These are phyloP conservation scores for Uropsilus gracilis DNA, from an alignment of 2,113 vertebrate species.

Conservation along the genomic window DNA sequence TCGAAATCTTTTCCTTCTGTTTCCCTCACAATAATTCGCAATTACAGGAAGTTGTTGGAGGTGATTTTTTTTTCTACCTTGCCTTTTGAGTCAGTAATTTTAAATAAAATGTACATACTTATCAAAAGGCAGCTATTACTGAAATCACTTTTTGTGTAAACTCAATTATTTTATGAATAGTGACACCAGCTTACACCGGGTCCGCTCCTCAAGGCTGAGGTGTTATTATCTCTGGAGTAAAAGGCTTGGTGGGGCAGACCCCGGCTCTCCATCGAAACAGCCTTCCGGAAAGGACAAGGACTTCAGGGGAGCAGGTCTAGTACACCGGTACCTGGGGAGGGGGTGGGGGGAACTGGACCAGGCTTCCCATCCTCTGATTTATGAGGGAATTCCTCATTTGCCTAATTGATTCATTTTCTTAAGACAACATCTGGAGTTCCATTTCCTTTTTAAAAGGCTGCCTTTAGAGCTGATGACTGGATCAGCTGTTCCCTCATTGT, in stretches of 20 bases:
- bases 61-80: conserved; percentile 92
- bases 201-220: conserved; percentile 84
- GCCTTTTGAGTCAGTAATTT: conserved; percentile 94
- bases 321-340: conserved; percentile 58
- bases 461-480: conserved; percentile 81
- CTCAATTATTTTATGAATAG: conserved; percentile 94
- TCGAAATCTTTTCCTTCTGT: conserved; percentile 99
- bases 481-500: conserved; percentile 82
- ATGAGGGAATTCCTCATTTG: conserved; percentile 83
- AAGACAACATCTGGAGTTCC: conserved; percentile 85
- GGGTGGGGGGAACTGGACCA: conserved; percentile 34
- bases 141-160: conserved; percentile 94
- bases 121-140: conserved; percentile 89
- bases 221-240: conserved; percentile 86
- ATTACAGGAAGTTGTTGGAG: conserved; percentile 99
- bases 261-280: conserved; percentile 83
- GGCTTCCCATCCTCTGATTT: conserved; percentile 72
- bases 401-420: conserved; percentile 87
- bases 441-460: conserved; percentile 84
- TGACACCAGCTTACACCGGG: conserved; percentile 91
- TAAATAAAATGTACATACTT: conserved; percentile 96
- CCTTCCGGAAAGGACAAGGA: conserved; percentile 82
- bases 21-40: conserved; percentile 99
- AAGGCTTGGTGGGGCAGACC: conserved; percentile 81
- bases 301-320: conserved; percentile 58